phyloP scores from a whole-genome alignment of 1,140 invertebrate species.

The Drosophila lini region DNA sequence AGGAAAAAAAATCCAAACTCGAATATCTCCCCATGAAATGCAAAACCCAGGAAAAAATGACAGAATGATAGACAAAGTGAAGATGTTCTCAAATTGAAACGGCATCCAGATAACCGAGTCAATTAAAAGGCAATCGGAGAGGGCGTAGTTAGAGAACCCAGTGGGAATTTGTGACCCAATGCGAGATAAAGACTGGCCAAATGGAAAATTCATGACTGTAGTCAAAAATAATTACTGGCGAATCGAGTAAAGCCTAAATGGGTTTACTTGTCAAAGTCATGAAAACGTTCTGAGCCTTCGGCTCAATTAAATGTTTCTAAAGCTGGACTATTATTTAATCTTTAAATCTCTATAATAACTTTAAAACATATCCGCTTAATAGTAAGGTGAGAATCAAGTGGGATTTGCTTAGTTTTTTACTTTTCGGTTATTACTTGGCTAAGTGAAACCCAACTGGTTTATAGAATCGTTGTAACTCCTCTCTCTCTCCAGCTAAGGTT shows the following conservation, averaged over 20 bases:
- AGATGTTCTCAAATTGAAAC: conserved; percentile 49
- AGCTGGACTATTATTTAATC: not conserved
- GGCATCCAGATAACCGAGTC: conserved; percentile 38
- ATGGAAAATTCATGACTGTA: conserved; percentile 37
- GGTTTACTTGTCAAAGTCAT: conserved; percentile 58
- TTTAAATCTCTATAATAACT: not conserved
- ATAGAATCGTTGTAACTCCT: not conserved
- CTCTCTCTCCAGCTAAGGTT: conserved; percentile 18
- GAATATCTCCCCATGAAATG: conserved; percentile 16
- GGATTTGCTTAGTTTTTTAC: not conserved
- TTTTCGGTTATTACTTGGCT: not conserved
- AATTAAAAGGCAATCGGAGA: conserved; percentile 52
- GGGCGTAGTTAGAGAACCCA: not conserved
- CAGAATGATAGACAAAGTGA: conserved; percentile 53
- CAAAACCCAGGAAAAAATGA: conserved; percentile 46
- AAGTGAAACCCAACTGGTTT: not conserved
- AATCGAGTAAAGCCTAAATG: conserved; percentile 10
- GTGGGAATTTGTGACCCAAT: conserved; percentile 1
- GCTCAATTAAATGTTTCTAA: not conserved
- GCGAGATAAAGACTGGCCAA: conserved; percentile 12
- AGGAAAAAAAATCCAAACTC: conserved; percentile 2
- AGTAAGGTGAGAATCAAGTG: not conserved
- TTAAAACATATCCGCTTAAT: not conserved
- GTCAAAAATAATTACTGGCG: conserved; percentile 24
- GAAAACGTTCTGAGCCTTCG: conserved; percentile 28